These are phyloP conservation scores for Leptopilina myrica DNA, from an alignment of 2,888 invertebrate genomes.

Conservation along the genomic window DNA sequence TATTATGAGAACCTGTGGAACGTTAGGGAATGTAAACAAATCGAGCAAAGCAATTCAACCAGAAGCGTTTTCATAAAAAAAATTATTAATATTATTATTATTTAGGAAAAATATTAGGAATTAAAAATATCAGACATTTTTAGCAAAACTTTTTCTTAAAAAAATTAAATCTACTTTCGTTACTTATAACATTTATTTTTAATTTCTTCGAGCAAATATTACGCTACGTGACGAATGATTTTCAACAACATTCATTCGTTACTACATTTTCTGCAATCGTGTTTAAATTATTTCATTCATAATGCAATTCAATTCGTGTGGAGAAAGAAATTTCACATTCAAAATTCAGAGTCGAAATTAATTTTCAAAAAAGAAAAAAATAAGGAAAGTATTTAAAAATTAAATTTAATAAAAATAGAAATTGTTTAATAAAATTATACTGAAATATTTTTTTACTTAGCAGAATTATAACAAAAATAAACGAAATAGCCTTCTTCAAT, in stretches of 20 bases:
- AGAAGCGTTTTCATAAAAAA: not conserved
- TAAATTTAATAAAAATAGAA: too few relatives aligned
- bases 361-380: too few relatives aligned
- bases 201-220: not conserved
- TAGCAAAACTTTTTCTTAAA: not conserved
- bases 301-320: not conserved
- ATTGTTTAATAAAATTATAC: too few relatives aligned
- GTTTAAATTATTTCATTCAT: constrained; percentile 7
- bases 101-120: not conserved
- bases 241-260: not conserved
- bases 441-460: too few relatives aligned
- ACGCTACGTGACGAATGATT: not conserved
- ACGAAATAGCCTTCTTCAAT: too few relatives aligned
- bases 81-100: not conserved
- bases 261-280: not conserved
- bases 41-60: not conserved
- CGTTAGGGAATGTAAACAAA: constrained; percentile 11
- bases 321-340: not conserved
- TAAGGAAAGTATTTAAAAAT: too few relatives aligned
- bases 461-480: too few relatives aligned
- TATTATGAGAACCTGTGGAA: not conserved
- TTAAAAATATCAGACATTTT: not conserved
- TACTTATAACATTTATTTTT: not conserved
- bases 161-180: not conserved
- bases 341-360: too few relatives aligned